Evolutionary conservation across 2,888 invertebrate species (phyloP), one percentile per base, ranked within the genome.

Genomic region (Drosophila picticornis): DNA sequence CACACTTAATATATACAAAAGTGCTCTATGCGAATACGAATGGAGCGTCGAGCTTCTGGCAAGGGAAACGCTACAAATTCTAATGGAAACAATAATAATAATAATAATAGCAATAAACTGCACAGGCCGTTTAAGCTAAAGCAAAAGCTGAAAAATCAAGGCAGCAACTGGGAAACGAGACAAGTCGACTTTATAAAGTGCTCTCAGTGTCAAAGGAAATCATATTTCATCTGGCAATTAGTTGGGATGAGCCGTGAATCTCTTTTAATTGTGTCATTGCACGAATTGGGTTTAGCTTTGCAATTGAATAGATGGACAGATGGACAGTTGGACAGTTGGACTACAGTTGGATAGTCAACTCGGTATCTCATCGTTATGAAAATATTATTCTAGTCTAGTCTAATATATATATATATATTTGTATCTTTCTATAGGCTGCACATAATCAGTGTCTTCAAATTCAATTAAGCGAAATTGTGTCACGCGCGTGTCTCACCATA

Each of bases 151-250:
- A 57, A 22, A 72, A 75, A 75, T 67, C 66, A 71, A 76, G 66
- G 72, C 78, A 61, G 58, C 51, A 55, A 51, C 60, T 43, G 46
- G 60, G 22, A 50, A 60, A 55, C 52, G 57, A 60, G 60, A 67
- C 53, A 36, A 36, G 53, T 22, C 50, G 25, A 55, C 16, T 51
- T 57, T 48, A 53, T 66, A 75, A 80, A 84, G 63, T 75, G 68
- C 67, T 78, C 83, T 90, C 92, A 91, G 89, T 90, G 91, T 87
- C 92, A 91, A 86, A 91, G 91, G 91, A 91, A 91, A 83, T 82
- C 86, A 87, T 91, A 89, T 90, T 91, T 91, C 88, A 88, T 85
- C 58, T 72, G 75, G 60, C 90, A 90, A 80, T 83, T 81, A 87
- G 77, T 64, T 29, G 58, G 80, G 68, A 73, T 72, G 60, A 78